Conservation (phyloP, 1,140 invertebrate genomes). For the Macrotrachela quadricornifera region DNA sequence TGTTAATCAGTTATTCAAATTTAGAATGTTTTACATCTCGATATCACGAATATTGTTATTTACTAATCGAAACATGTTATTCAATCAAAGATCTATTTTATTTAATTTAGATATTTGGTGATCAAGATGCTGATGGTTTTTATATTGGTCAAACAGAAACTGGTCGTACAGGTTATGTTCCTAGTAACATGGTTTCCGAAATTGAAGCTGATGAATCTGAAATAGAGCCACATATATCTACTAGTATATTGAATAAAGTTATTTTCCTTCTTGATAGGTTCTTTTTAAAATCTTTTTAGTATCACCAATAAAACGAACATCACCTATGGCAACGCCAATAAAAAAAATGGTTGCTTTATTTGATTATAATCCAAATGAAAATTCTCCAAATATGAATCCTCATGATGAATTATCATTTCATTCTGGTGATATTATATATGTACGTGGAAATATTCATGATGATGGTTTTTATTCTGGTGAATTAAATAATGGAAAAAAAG, state of each 20-base stretch:
- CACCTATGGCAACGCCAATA: too few species aligned
- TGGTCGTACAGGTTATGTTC: slow-evolving; percentile 70
- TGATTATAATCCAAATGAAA: slow-evolving; percentile 82
- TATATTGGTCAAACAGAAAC: slow-evolving; percentile 80
- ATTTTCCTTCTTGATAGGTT: too few species aligned
- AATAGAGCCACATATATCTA: slow-evolving; percentile 5
- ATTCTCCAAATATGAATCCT: slow-evolving; percentile 94
- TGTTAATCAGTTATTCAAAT: too few species aligned
- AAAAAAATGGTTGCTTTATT: slow-evolving; percentile 51
- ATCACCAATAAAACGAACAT: too few species aligned
- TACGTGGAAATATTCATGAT: slow-evolving; percentile 75
- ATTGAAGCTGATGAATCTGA: slow-evolving; percentile 43
- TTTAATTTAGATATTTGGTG: slow-evolving; percentile 53
- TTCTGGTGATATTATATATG: slow-evolving; percentile 55
- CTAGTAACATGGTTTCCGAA: slow-evolving; percentile 94
- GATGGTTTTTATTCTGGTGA: slow-evolving; percentile 98
- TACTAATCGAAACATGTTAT: too few species aligned
- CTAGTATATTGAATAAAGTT: too few species aligned
- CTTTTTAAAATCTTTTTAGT: too few species aligned
- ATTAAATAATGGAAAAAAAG: slow-evolving; percentile 57
- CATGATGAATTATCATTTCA: slow-evolving; percentile 89
- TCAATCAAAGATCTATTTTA: too few species aligned
- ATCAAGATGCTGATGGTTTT: slow-evolving; percentile 92
- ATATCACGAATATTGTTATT: too few species aligned
- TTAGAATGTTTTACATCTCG: too few species aligned